A percentile compares a stretch with the other conserved stretches of the same genome.
These are phyloP conservation scores for Asteroscopus sphinx DNA, from an alignment of 2,888 invertebrate genomes.

Conservation along the genomic window DNA sequence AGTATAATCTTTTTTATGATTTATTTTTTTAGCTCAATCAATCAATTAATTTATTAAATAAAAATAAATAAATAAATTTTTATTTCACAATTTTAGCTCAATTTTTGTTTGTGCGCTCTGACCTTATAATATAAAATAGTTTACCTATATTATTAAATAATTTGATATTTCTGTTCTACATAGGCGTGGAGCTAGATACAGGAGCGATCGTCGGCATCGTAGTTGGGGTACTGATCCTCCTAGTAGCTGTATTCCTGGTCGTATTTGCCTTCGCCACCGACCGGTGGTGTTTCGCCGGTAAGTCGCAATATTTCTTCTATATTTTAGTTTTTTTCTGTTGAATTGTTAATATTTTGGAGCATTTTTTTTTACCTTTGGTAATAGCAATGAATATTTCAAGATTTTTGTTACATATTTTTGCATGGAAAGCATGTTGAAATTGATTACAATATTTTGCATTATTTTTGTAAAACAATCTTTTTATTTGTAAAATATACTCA, in stretches of 20 bases:
- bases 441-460: slow-evolving; percentile 21
- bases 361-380: background rate
- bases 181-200: slow-evolving; percentile 92
- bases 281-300: slow-evolving; percentile 96
- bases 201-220: slow-evolving; percentile 95
- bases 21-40: too few species aligned
- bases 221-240: slow-evolving; percentile 91
- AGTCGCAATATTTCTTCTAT: slow-evolving; percentile 78
- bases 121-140: background rate
- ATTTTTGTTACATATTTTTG: slow-evolving; percentile 16
- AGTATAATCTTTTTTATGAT: too few species aligned
- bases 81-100: too few species aligned
- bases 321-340: slow-evolving; percentile 18
- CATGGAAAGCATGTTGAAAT: slow-evolving; percentile 45
- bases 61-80: too few species aligned
- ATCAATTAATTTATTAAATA: too few species aligned
- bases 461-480: slow-evolving; percentile 1
- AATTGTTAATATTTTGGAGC: slow-evolving; percentile 55
- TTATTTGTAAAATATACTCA: background rate
- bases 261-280: slow-evolving; percentile 95
- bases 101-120: too few species aligned
- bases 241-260: slow-evolving; percentile 91
- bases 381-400: background rate
- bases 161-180: slow-evolving; percentile 28
- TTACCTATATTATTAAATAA: background rate